phyloP scores from a whole-genome alignment of 2,888 invertebrate species.

The Orthonevra nobilis region DNA sequence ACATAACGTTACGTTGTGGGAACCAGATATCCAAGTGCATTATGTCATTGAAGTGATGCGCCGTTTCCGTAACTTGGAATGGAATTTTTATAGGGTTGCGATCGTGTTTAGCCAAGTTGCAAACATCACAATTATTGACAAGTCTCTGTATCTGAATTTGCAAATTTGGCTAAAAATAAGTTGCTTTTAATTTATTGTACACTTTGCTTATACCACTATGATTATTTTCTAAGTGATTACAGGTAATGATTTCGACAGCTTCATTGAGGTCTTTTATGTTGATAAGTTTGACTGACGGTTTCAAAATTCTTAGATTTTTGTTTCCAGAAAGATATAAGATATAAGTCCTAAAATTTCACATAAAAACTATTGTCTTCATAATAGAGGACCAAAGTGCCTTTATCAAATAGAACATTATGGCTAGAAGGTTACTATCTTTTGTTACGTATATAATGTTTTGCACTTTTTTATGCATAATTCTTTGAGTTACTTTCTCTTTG shows the following conservation, averaged over 20 bases:
- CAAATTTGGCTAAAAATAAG: constrained; percentile 18
- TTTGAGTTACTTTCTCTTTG: constrained; percentile 2
- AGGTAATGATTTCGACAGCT: constrained; percentile 3
- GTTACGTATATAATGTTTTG: constrained; percentile 10
- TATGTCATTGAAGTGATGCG: constrained; percentile 13
- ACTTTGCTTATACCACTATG: constrained; percentile 11
- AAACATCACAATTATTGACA: constrained; percentile 17
- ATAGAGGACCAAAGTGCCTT: constrained; percentile 11
- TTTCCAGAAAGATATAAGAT: constrained; percentile 7
- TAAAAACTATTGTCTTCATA: constrained; percentile 10
- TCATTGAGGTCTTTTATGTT: constrained; percentile 13
- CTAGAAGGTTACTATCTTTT: constrained; percentile 4
- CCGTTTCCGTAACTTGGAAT: constrained; percentile 1
- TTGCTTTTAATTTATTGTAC: constrained; percentile 15
- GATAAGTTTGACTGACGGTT: constrained; percentile 4
- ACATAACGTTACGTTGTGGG: constrained; percentile 10
- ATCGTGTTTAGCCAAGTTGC: constrained; percentile 15
- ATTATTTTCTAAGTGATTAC: constrained; percentile 1
- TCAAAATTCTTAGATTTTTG: constrained; percentile 7
- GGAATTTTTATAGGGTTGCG: neutral
- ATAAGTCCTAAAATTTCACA: constrained; percentile 11
- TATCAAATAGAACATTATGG: constrained; percentile 18
- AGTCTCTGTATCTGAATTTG: constrained; percentile 11
- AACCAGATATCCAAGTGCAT: constrained; percentile 16
- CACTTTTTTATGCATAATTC: constrained; percentile 17